Evolutionary conservation across 2,113 vertebrate genomes (phyloP).

Genomic region (Pantherophis guttatus): DNA sequence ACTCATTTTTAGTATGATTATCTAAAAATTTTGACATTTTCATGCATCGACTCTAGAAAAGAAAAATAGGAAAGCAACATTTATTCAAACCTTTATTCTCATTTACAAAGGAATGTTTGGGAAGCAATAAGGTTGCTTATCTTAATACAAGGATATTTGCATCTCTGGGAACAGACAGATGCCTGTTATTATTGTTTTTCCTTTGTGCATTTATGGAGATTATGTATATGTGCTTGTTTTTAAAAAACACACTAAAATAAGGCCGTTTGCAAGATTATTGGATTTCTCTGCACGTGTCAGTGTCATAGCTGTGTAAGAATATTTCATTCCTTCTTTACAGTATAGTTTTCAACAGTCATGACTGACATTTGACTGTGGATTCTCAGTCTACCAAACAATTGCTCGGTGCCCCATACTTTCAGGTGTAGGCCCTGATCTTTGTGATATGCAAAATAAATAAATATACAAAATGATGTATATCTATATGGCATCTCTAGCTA

Average conservation of each 20-base stretch:
- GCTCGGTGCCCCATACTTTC: neutral
- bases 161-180: neutral
- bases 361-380: neutral
- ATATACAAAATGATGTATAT: neutral
- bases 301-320: neutral
- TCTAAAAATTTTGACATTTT: neutral
- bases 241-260: neutral
- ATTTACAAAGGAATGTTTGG: neutral
- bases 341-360: neutral
- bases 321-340: neutral
- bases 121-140: neutral
- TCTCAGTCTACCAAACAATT: neutral
- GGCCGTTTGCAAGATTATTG: conserved; percentile 7
- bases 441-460: neutral
- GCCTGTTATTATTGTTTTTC: neutral
- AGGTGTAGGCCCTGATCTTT: neutral
- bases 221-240: neutral
- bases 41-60: neutral
- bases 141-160: neutral
- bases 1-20: neutral
- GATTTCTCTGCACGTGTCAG: conserved; percentile 23
- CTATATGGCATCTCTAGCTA: neutral
- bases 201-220: neutral
- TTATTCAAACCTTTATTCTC: neutral
- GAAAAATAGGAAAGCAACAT: conserved; percentile 9